phyloP scores from a whole-genome alignment of 2,113 vertebrate species.

The Nibea albiflora region DNA sequence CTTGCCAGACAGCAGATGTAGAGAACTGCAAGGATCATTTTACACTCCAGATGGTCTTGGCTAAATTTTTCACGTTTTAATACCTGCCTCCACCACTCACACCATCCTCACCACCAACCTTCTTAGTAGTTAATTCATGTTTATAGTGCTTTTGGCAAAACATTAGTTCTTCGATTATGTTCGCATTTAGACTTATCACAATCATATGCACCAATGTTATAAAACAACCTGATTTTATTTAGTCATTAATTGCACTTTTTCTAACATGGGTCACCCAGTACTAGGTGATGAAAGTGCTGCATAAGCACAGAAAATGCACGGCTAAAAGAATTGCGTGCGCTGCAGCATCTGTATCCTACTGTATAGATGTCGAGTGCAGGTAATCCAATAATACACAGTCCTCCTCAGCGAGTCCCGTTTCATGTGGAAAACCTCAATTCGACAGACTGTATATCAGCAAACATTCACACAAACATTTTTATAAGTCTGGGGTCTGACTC shows the following conservation, averaged over 20 bases:
- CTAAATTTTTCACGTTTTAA: conserved; percentile 41
- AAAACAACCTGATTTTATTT: not conserved
- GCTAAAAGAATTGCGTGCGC: not conserved
- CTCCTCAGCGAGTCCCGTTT: conserved; percentile 31
- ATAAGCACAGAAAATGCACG: not conserved
- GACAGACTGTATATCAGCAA: conserved; percentile 60
- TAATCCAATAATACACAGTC: conserved; percentile 47
- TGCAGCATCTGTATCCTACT: conserved; percentile 33
- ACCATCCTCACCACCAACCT: conserved; percentile 9
- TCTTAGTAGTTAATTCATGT: conserved; percentile 15
- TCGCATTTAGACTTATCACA: conserved; percentile 20
- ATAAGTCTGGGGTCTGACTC: conserved; percentile 60
- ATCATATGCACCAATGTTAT: not conserved
- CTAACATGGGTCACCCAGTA: not conserved
- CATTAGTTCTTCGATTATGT: conserved; percentile 5
- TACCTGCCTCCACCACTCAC: not conserved
- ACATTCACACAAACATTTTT: conserved; percentile 65
- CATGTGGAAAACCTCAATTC: conserved; percentile 50
- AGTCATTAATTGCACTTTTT: not conserved
- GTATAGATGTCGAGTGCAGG: conserved; percentile 22
- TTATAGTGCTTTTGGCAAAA: conserved; percentile 16
- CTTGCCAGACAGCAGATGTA: conserved; percentile 37
- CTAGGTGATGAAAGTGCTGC: not conserved
- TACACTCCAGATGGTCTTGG: conserved; percentile 38
- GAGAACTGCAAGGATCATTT: conserved; percentile 21